These are phyloP conservation scores for Clamator glandarius DNA, from an alignment of 2,797 vertebrate genomes.

Conservation along the genomic window DNA sequence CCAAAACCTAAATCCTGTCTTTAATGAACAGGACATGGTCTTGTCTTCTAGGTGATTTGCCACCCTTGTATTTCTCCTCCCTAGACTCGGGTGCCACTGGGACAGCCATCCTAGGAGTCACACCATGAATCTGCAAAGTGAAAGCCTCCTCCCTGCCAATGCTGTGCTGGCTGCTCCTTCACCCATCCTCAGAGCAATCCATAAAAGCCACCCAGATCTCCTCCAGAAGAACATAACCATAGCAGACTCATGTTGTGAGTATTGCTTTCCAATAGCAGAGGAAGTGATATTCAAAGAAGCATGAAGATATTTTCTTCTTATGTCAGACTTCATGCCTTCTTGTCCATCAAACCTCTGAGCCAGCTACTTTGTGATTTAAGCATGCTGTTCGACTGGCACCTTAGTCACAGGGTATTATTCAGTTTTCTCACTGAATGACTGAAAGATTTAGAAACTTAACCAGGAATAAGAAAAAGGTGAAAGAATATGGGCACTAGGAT, in stretches of 20 bases:
- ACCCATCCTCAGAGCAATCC: neutral
- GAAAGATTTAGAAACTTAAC: neutral
- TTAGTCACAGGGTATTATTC: neutral
- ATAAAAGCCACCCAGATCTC: neutral
- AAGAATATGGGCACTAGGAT: neutral
- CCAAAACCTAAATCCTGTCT: neutral
- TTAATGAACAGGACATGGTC: neutral
- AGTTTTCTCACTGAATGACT: neutral
- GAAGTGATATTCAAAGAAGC: neutral
- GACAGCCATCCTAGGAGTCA: neutral
- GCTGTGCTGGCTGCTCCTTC: neutral
- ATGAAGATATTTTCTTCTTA: neutral
- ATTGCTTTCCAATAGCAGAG: neutral
- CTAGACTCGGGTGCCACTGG: neutral
- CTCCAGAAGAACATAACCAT: neutral
- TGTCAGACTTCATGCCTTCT: neutral
- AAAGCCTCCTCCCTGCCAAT: neutral
- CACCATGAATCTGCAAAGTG: neutral
- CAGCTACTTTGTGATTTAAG: neutral
- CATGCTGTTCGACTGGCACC: neutral
- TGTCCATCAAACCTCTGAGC: neutral
- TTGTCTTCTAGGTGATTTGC: neutral
- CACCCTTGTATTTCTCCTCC: neutral
- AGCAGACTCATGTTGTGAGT: neutral
- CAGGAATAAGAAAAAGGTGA: neutral